Base-by-base conservation (phyloP, 64 coral and sea anemone genomes). In the Porites lutea region DNA sequence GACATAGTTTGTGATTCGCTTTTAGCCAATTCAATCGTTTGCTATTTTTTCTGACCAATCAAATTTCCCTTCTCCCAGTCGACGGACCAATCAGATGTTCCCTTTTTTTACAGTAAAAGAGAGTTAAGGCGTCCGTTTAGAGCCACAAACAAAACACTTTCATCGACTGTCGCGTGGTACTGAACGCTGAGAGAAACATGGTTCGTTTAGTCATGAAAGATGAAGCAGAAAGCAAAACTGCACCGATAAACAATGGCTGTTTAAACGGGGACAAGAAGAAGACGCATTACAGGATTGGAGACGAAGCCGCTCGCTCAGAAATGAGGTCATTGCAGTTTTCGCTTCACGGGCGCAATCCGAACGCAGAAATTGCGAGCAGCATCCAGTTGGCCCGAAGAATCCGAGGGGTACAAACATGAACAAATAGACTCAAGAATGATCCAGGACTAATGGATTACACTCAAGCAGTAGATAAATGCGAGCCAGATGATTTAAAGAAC, bases 351-450 rank as follows among this genome's bases (percentile, higher is more conserved):
- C 54, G 44, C 59, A 60, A 55, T 5, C 22, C n/a, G 23, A 23
- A 15, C 22, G 21, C 21, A 6, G 61, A 61, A 53, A 80, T 20
- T 2, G 18, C 21, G 16, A 15, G 10, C 57, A 52, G 19, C 2
- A 80, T 60, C 3, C 53, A 80, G 55, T 44, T 60, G 55, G 78
- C 53, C 9, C 7, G 55, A 54, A 21, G 78, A 60, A 80, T 80
- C 19, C 78, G 78, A 13, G 78, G 78, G 61, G 54, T 44, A n/a
- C 53, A 27, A 80, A 21, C 54, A 6, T 80, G 9, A 60, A 80
- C 45, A 2, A 20, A 7, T 53, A 16, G 62, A 65, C 48, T 6
- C 3, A 37, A 37, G 27, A 37, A 37, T 37, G 1, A 37, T 37
- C 27, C 27, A 37, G 27, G 27, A 37, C 27, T 37, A 0, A 37